Conservation (phyloP, 2,797 vertebrate genomes). For the Myoxocephalus aenaeus region DNA sequence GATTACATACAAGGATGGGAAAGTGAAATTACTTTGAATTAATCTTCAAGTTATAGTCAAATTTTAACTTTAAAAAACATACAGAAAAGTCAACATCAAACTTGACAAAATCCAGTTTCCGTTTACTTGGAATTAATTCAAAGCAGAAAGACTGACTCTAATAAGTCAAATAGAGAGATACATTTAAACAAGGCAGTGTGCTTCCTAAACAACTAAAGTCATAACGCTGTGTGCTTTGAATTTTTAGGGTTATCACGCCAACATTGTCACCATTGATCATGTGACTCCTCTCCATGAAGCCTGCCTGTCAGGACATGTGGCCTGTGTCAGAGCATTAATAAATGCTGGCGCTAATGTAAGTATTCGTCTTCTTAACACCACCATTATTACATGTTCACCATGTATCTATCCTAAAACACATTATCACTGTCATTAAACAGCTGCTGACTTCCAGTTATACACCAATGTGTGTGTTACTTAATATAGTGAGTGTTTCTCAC, state of each 20-base stretch:
- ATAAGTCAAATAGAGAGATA: background rate
- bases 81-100: background rate
- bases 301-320: slow-evolving; percentile 93
- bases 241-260: slow-evolving; percentile 90
- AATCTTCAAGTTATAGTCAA: background rate
- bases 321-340: slow-evolving; percentile 92
- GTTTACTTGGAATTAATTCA: background rate
- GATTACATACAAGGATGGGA: background rate
- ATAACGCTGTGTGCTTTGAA: slow-evolving; percentile 7
- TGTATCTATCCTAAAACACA: background rate
- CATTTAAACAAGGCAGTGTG: background rate
- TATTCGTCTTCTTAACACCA: background rate
- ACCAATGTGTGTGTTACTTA: background rate
- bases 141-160: background rate
- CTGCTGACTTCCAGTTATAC: background rate
- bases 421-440: background rate
- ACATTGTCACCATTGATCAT: slow-evolving; percentile 94
- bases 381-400: background rate
- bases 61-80: background rate
- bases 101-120: background rate
- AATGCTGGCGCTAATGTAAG: slow-evolving; percentile 93
- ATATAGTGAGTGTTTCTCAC: background rate
- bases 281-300: slow-evolving; percentile 96
- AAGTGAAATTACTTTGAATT: background rate
- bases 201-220: background rate